A percentile compares a stretch with the other conserved stretches of the same genome.
Evolutionary conservation across 2,888 invertebrate genomes (phyloP).

Genomic region (Punctoribates punctum): DNA sequence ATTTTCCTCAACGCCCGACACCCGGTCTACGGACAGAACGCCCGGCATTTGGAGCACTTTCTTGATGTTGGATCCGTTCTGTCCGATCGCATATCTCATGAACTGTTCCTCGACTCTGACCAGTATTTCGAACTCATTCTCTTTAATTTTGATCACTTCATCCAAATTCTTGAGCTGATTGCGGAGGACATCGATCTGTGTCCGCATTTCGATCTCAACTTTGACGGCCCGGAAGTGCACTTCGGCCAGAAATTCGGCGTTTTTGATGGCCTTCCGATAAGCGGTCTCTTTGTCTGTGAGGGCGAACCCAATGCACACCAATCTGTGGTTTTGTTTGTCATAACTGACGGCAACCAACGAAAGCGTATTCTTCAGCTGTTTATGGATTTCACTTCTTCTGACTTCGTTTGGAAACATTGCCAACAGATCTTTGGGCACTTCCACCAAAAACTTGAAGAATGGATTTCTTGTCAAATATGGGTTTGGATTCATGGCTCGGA

Average conservation of each 20-base stretch:
- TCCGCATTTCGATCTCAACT: background rate
- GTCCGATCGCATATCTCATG: slow-evolving; percentile 97
- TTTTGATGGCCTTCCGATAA: background rate
- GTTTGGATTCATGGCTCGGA: slow-evolving; percentile 11
- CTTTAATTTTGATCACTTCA: background rate
- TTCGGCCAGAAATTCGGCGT: background rate
- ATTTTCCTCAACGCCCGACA: background rate
- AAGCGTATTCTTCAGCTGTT: background rate
- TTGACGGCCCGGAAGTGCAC: background rate
- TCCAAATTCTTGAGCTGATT: background rate
- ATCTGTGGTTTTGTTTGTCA: background rate
- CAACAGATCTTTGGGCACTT: slow-evolving; percentile 22
- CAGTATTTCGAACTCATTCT: background rate
- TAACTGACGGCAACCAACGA: background rate
- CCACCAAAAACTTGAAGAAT: slow-evolving; percentile 10
- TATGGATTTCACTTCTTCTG: background rate
- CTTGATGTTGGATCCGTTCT: slow-evolving; percentile 94
- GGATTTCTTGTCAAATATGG: background rate
- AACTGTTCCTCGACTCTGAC: slow-evolving; percentile 87
- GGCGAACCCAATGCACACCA: slow-evolving; percentile 1
- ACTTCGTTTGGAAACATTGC: too few species aligned
- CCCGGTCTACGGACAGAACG: slow-evolving; percentile 56
- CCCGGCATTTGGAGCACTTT: slow-evolving; percentile 88
- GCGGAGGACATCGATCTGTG: background rate
- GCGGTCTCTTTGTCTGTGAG: background rate